Conservation (phyloP, 1,140 invertebrate species). For the Monochamus saltuarius region DNA sequence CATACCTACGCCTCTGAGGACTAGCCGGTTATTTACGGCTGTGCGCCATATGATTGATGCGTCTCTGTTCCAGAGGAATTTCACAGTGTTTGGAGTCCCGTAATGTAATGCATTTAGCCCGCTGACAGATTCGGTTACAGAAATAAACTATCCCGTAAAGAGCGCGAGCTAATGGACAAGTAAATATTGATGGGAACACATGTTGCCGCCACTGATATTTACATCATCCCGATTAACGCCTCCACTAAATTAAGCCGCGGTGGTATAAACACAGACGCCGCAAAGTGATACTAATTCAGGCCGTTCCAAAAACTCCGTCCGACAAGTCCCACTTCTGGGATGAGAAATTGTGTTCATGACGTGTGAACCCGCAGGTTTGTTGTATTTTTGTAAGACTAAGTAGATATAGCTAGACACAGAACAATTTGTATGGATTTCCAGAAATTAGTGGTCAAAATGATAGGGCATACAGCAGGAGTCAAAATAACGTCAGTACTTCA, state of each 20-base stretch:
- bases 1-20: neutral
- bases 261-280: too few relatives aligned
- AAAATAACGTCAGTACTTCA: too few relatives aligned
- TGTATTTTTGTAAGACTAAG: too few relatives aligned
- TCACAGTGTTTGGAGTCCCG: slow-evolving; percentile 26
- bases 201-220: slow-evolving; percentile 30
- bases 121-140: slow-evolving; percentile 31
- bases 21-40: slow-evolving; percentile 15
- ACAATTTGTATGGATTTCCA: too few relatives aligned
- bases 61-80: slow-evolving; percentile 21
- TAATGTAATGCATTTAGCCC: slow-evolving; percentile 32
- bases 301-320: too few relatives aligned
- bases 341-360: too few relatives aligned
- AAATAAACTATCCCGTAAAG: slow-evolving; percentile 25
- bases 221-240: slow-evolving; percentile 25
- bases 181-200: slow-evolving; percentile 32
- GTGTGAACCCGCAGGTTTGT: too few relatives aligned
- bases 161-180: slow-evolving; percentile 28
- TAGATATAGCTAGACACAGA: too few relatives aligned
- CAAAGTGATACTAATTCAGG: too few relatives aligned
- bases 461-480: too few relatives aligned
- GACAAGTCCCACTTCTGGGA: too few relatives aligned
- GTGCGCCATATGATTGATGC: slow-evolving; percentile 24
- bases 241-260: slow-evolving; percentile 2
- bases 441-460: too few relatives aligned